Evolutionary conservation across 2,888 invertebrate species (phyloP), one percentile per base, ranked within the genome.

Genomic region (Cyclophora albipunctata): DNA sequence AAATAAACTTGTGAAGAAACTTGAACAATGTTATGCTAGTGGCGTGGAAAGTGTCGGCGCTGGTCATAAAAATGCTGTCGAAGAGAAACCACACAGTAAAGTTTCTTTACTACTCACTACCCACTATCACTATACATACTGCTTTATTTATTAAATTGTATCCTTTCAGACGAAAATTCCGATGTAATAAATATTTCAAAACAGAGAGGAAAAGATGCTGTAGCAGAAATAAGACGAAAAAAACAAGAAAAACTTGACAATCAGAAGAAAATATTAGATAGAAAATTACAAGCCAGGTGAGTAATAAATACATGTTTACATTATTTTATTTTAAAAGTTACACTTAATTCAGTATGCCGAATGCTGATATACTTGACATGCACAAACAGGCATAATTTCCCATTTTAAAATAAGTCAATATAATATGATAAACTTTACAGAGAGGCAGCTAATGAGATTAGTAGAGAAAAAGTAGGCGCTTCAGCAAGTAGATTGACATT

Each of bases 271-370:
- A 47, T 75, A 44, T 59, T 88, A 40, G 84, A 87, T 45, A 75
- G 87, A 61, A 87, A 83, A 71, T 59, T 85, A 49, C 78, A 77
- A 54, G 88, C 88, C 35, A 80, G 88, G 87, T 85, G 55, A 53
- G 43, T 40, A 34, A 37, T 42, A 37, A 34, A 41, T 5, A 4
- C 37, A 34, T 41, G n/a, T 46, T 41, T 46, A n/a, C 44, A 45
- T 40, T 35, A 20, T 20, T 20, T 20, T 20, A 20, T 20, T 1
- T 20, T 20, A 20, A 20, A 20, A 20, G 20, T 20, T 1, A 20
- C 20, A 20, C 20, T 20, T 20, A 20, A 20, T 20, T 20, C 20
- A 20, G 20, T 20, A 20, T 20, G 20, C 20, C 20, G 20, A 20
- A 20, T 20, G 20, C 20, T 20, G 20, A 20, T 20, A 20, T 20